Evolutionary conservation across 2,888 invertebrate genomes (phyloP).

Genomic region (Spodoptera picta): DNA sequence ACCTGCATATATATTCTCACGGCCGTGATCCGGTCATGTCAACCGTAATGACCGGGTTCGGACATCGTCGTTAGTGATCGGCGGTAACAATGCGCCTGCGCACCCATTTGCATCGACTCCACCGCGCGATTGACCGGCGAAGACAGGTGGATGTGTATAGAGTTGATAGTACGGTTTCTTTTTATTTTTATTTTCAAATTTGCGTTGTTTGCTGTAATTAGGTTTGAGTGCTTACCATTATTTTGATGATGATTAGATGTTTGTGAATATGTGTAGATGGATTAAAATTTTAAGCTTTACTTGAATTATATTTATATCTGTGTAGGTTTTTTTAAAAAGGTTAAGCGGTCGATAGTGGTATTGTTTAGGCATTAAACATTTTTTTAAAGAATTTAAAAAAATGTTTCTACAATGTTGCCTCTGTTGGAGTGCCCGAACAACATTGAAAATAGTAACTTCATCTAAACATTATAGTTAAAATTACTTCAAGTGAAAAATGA

Average conservation of each 20-base stretch:
- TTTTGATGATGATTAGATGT: slow-evolving; percentile 4
- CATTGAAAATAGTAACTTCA: too few species aligned
- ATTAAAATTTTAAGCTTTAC: neutral
- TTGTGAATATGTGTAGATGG: slow-evolving; percentile 4
- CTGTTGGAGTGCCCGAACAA: too few species aligned
- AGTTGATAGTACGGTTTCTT: slow-evolving; percentile 53
- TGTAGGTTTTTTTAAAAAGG: too few species aligned
- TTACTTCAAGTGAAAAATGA: too few species aligned
- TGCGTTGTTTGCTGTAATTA: slow-evolving; percentile 15
- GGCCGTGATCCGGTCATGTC: slow-evolving; percentile 56
- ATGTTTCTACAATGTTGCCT: too few species aligned
- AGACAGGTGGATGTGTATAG: slow-evolving; percentile 55
- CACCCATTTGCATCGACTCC: slow-evolving; percentile 65
- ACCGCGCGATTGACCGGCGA: slow-evolving; percentile 57
- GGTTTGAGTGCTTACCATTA: slow-evolving; percentile 12
- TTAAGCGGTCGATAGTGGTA: too few species aligned
- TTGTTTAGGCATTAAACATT: too few species aligned
- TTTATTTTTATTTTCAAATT: slow-evolving; percentile 16
- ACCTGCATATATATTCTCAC: slow-evolving; percentile 55
- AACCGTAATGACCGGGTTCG: slow-evolving; percentile 64
- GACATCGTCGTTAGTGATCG: slow-evolving; percentile 69
- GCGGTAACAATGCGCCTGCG: slow-evolving; percentile 65
- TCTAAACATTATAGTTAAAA: too few species aligned
- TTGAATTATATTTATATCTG: neutral
- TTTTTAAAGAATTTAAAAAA: too few species aligned